Percentiles rank a stretch among this genome's conserved stretches.
These are phyloP conservation scores for Nasonia oneida DNA, from an alignment of 2,888 invertebrate species.

Conservation along the genomic window DNA sequence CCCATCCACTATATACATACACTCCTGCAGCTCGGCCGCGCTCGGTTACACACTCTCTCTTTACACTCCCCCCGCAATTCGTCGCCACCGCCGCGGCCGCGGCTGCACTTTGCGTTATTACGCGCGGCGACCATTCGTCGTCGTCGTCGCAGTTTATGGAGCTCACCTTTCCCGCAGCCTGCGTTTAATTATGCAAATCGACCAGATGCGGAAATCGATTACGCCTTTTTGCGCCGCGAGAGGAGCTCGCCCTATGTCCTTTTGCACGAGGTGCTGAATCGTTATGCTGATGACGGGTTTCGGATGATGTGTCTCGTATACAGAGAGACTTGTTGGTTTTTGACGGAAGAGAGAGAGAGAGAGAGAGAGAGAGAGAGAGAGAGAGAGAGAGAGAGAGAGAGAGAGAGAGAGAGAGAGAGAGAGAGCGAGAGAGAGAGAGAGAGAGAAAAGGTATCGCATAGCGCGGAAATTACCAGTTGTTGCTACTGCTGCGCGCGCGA, in stretches of 20 bases:
- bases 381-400: neutral
- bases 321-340: constrained; percentile 1
- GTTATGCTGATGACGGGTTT: neutral
- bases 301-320: neutral
- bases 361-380: too few species aligned
- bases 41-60: neutral
- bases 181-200: constrained; percentile 59
- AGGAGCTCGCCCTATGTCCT: neutral
- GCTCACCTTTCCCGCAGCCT: constrained; percentile 19
- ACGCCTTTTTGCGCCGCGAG: constrained; percentile 16
- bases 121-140: constrained; percentile 34
- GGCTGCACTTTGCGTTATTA: constrained; percentile 54
- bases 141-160: constrained; percentile 5
- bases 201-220: constrained; percentile 57
- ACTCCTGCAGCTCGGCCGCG: neutral
- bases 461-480: neutral
- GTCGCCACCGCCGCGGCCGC: neutral
- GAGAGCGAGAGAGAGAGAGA: neutral
- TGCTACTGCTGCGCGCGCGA: neutral
- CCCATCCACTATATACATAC: constrained; percentile 17
- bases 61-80: neutral
- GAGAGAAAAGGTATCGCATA: neutral
- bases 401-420: too few species aligned
- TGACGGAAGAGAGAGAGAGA: neutral
- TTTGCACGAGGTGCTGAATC: constrained; percentile 19